phyloP scores from a whole-genome alignment of 2,113 vertebrate species.

The Azemiops feae region DNA sequence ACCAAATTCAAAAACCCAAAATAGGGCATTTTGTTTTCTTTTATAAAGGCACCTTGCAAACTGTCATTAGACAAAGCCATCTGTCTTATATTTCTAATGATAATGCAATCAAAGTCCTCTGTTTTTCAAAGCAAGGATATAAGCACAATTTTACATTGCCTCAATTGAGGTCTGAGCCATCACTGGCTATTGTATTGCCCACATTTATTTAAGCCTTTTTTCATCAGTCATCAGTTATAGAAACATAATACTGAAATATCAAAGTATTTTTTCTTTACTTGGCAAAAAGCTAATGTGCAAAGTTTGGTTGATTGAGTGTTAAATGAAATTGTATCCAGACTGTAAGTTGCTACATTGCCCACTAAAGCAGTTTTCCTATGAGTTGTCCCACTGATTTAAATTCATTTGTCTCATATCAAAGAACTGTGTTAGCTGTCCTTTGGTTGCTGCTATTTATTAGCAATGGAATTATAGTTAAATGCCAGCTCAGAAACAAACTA shows the following conservation, averaged over 20 bases:
- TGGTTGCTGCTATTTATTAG: conserved; percentile 4
- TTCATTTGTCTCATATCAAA: background rate
- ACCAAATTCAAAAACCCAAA: background rate
- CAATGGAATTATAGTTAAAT: background rate
- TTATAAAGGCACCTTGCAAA: background rate
- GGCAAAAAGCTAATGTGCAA: background rate
- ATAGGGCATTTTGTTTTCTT: background rate
- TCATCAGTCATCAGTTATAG: background rate
- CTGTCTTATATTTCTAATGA: background rate
- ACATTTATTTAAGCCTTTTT: background rate
- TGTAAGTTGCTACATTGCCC: background rate
- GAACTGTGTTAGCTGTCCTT: background rate
- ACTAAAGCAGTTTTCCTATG: background rate
- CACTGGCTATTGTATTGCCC: background rate
- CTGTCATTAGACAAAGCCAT: background rate
- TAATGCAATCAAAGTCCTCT: background rate
- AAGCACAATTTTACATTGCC: background rate
- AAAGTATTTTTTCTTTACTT: background rate
- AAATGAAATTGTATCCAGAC: background rate
- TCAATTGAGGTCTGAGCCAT: background rate
- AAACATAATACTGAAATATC: background rate
- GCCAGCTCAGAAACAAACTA: conserved; percentile 1
- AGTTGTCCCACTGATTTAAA: background rate
- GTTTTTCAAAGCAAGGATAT: background rate
- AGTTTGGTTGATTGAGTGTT: background rate